Percentiles rank a stretch among this genome's conserved stretches.
phyloP scores from a whole-genome alignment of 2,797 vertebrate species.

The Gadopsis marmoratus region DNA sequence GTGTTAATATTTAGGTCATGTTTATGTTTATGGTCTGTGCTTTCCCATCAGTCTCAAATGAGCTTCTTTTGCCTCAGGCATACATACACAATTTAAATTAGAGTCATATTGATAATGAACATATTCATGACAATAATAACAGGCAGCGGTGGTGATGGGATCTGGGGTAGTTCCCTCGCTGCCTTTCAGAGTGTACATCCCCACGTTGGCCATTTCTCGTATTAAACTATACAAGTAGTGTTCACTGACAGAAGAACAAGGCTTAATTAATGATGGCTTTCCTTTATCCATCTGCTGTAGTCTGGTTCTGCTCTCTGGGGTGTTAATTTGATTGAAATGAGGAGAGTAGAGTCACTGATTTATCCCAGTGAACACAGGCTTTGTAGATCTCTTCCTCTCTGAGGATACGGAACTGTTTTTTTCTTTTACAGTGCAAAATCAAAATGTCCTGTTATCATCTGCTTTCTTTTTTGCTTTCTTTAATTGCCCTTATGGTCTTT shows the following conservation, averaged over 20 bases:
- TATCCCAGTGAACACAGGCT: conserved; percentile 10
- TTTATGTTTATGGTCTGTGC: conserved; percentile 13
- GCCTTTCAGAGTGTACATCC: conserved; percentile 10
- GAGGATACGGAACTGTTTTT: conserved; percentile 9
- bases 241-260: conserved; percentile 56
- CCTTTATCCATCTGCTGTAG: conserved; percentile 58
- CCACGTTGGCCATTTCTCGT: conserved; percentile 24
- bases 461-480: conserved; percentile 18
- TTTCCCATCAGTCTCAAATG: conserved; percentile 19
- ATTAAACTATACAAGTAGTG: conserved; percentile 47
- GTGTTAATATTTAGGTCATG: conserved; percentile 12
- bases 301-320: conserved; percentile 46
- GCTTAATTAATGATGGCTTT: conserved; percentile 54
- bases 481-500: conserved; percentile 15
- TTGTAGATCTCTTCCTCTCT: conserved; percentile 10
- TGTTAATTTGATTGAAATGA: conserved; percentile 41
- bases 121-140: conserved; percentile 9
- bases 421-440: background rate
- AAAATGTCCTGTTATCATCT: conserved; percentile 19
- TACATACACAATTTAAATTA: conserved; percentile 12
- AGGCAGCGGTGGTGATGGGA: background rate
- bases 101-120: conserved; percentile 8
- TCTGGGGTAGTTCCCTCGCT: background rate
- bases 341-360: conserved; percentile 21
- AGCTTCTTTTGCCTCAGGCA: conserved; percentile 12